These are phyloP conservation scores for Patella ulyssiponensis DNA, from an alignment of 2,888 invertebrate genomes.

Conservation along the genomic window DNA sequence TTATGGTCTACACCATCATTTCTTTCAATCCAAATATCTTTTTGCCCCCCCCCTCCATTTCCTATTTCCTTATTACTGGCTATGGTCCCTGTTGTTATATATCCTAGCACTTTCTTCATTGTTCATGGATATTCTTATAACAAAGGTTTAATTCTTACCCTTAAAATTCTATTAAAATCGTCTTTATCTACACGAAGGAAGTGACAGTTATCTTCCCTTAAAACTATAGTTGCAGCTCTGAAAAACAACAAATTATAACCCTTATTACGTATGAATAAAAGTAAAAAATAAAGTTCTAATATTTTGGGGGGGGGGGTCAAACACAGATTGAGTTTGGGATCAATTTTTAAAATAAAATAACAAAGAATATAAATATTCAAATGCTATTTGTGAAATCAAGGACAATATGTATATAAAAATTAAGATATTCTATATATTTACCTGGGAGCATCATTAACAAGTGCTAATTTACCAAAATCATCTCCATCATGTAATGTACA, in stretches of 20 bases:
- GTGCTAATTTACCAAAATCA: slow-evolving; percentile 88
- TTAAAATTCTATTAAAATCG: slow-evolving; percentile 85
- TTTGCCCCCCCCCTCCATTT: too few species aligned
- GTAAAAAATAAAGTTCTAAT: too few species aligned
- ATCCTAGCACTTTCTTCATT: too few species aligned
- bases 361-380: too few species aligned
- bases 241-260: slow-evolving; percentile 18
- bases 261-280: too few species aligned
- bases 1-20: too few species aligned
- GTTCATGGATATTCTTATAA: background rate
- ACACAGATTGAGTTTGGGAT: background rate
- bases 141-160: slow-evolving; percentile 67
- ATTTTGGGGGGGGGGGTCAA: too few species aligned
- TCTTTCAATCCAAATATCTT: too few species aligned
- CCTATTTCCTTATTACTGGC: too few species aligned
- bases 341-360: background rate
- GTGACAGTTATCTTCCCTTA: slow-evolving; percentile 87
- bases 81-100: too few species aligned
- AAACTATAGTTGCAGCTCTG: slow-evolving; percentile 86
- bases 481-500: slow-evolving; percentile 87
- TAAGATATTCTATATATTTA: slow-evolving; percentile 57
- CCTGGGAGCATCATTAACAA: slow-evolving; percentile 89
- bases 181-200: slow-evolving; percentile 88
- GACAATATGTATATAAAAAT: background rate
- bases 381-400: background rate